Base-by-base conservation (phyloP, 2,113 vertebrate genomes). In the Chionodraco myersi region DNA sequence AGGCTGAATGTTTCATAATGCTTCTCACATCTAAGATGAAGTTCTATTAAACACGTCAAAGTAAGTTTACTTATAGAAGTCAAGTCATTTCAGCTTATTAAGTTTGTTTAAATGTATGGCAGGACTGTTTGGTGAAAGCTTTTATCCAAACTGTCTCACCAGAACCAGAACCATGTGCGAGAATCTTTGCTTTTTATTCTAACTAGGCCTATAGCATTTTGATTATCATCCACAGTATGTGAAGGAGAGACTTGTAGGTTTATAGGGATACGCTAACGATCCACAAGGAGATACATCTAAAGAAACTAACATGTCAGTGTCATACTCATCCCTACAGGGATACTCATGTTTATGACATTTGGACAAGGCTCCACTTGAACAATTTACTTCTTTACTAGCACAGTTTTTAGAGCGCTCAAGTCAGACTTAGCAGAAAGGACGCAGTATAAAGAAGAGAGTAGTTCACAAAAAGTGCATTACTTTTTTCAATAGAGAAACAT, bases 71-170 rank as follows among this genome's bases (percentile, higher is more conserved):
- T 72, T 71, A 75, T 82, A 63, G 82, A 86, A 83, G 88, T 72
- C 10, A 71, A 77, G 77, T 75, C 81, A 88, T 89, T 88, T 79
- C 61, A 77, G 67, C 62, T 85, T 51, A 76, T 90, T 85, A 78
- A 47, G 23, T 57, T 65, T 65, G 18, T 45, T 56, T 8, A 48
- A 66, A 85, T 82, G 78, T 75, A 77, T 67, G 72, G 23, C 51
- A 48, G 48, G 58, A 36, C 45, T 63, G 47, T 63, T 77, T 80
- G 62, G 16, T 68, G 61, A 34, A 52, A n/a, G 71, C 66, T 75
- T 68, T 58, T 21, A 52, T 47, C 61, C 30, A 30, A 30, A 30
- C 30, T 30, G 30, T 23, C n/a, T 34, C 11, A 75, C 18, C 58
- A 61, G 44, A 7, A 51, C 15, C 44, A 56, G 44, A 7, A 51